Percentiles rank a stretch among this genome's conserved stretches.
These are phyloP conservation scores for Zaprionus tsacasi DNA, from an alignment of 1,140 invertebrate species.

Conservation along the genomic window DNA sequence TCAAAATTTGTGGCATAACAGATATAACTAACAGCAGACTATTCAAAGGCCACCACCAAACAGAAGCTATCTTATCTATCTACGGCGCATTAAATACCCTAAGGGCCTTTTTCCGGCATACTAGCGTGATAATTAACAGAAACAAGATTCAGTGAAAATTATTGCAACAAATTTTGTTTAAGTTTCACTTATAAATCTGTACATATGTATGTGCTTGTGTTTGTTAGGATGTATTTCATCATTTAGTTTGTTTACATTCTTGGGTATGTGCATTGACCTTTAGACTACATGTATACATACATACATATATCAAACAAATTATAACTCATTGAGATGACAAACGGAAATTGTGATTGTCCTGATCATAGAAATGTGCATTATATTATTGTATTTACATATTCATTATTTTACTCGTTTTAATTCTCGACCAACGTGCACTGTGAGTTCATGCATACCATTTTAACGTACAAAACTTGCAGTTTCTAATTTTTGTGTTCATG, in stretches of 20 bases:
- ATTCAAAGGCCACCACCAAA: not conserved
- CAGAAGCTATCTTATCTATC: slow-evolving; percentile 14
- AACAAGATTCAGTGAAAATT: not conserved
- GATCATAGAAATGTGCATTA: not conserved
- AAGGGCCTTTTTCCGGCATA: not conserved
- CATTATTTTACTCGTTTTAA: not conserved
- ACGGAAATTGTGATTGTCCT: not conserved
- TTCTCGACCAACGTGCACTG: too few relatives aligned
- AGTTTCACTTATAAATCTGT: not conserved
- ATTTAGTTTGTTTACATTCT: not conserved
- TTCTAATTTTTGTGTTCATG: not conserved
- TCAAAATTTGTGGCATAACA: slow-evolving; percentile 16
- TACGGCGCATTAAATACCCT: not conserved
- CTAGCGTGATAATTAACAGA: not conserved
- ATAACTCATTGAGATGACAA: not conserved
- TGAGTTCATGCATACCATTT: not conserved
- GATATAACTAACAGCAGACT: slow-evolving; percentile 21
- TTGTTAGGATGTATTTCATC: not conserved
- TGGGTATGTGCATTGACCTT: not conserved
- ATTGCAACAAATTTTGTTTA: not conserved
- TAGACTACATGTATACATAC: not conserved
- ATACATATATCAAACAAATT: not conserved
- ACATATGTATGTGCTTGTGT: not conserved
- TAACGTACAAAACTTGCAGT: too few relatives aligned
- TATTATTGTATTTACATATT: not conserved